These are phyloP conservation scores for Acrossocheilus wenchowensis DNA, from an alignment of 2,797 vertebrate genomes.

Conservation along the genomic window DNA sequence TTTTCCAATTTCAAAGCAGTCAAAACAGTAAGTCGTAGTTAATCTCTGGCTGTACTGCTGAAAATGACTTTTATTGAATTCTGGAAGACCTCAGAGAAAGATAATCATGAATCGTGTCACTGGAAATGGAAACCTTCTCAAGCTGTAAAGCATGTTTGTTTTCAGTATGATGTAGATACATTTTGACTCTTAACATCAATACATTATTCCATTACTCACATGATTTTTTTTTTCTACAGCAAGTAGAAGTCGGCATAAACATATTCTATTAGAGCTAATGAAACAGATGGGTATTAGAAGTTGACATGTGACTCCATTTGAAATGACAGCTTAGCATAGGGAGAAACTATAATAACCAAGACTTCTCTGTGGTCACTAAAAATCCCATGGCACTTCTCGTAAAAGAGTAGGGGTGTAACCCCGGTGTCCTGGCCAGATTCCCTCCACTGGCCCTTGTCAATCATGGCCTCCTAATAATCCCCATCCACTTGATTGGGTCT, in stretches of 20 bases:
- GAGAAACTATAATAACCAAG: neutral
- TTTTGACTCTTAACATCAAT: slow-evolving; percentile 10
- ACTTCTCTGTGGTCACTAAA: too few species aligned
- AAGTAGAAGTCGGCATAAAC: neutral
- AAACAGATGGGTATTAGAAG: slow-evolving; percentile 3
- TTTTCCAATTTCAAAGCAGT: slow-evolving; percentile 23
- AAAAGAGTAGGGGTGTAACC: too few species aligned
- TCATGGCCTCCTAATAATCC: too few species aligned
- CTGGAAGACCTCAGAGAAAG: slow-evolving; percentile 21
- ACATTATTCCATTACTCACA: slow-evolving; percentile 6
- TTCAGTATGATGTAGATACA: neutral
- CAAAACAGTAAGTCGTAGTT: slow-evolving; percentile 26
- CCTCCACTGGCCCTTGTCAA: too few species aligned
- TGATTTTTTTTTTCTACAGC: neutral
- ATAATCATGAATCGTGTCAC: slow-evolving; percentile 8
- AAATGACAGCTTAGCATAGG: neutral
- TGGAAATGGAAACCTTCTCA: slow-evolving; percentile 16
- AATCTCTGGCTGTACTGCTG: neutral
- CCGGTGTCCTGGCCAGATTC: too few species aligned
- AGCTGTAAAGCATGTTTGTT: slow-evolving; percentile 26
- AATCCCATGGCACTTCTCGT: too few species aligned
- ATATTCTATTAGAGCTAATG: neutral
- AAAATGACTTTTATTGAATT: slow-evolving; percentile 48
- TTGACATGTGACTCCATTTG: neutral
- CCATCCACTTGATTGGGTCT: too few species aligned